Base-by-base conservation (phyloP, 2,888 invertebrate species). In the Oscheius sp. region DNA sequence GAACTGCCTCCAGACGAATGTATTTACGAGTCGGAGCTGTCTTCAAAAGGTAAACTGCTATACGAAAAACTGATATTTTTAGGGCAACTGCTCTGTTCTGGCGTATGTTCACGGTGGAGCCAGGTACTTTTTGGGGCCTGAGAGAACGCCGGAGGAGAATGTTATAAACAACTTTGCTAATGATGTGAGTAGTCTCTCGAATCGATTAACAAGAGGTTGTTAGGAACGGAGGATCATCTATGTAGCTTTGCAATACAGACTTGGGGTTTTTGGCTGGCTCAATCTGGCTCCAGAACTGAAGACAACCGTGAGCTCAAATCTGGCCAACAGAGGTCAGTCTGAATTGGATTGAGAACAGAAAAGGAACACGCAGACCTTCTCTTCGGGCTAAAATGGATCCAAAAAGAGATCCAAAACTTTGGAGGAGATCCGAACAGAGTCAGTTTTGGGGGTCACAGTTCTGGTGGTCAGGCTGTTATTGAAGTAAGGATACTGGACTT, bases 131-230 rank as follows among this genome's bases (percentile, higher is more conserved):
- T 76, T 73, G 33, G 78, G 78, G 0, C 73, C 78, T 1, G 75
- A 75, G 0, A 72, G 73, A 1, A 76, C 74, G 50, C 51, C 74
- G 35, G 51, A 63, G 1, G 72, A 78, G 29, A 74, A 76, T 65
- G 9, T 78, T 0, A 72, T 78, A 4, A 80, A 80, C 35, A 80
- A 80, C 65, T 80, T 80, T 62, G 78, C 76, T 4, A 78, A 76
- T 10, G 42, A 42, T 7, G 42, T 42, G 7, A 42, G 7, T 42
- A 7, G 7, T 7, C 42, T 42, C 7, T 42, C 42, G 3, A 7
- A 42, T 42, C 42, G 3, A 42, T 42, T 7, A 5, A 42, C 7
- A 42, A 62, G 50, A 2, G 47, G 72, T 1, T 21, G 21, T 21
- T 72, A 77, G 73, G 51, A 47, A 10, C 48, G 73, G n/a, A 76